Conservation (phyloP, 2,888 invertebrate species). For the Caenorhabditis wallacei region DNA sequence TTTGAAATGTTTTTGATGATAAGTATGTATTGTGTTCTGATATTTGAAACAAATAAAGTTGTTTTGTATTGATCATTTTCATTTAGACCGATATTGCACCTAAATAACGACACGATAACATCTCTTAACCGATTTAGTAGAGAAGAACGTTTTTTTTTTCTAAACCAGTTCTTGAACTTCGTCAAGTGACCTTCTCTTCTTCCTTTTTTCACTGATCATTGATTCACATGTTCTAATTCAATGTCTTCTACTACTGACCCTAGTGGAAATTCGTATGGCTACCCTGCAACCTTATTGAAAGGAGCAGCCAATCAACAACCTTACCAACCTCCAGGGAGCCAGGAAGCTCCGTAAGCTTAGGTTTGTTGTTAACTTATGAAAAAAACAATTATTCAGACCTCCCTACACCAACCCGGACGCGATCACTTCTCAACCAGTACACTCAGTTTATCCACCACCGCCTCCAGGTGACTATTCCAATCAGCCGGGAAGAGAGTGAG, state of each 20-base stretch:
- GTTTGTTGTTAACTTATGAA: background rate
- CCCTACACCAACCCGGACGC: background rate
- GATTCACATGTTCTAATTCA: background rate
- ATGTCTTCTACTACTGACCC: background rate
- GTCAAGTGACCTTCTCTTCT: background rate
- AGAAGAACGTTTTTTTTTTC: background rate
- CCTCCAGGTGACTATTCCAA: background rate
- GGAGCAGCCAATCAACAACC: background rate
- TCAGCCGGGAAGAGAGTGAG: background rate
- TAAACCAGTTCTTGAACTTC: too few species aligned
- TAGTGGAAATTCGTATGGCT: background rate
- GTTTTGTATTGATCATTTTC: too few species aligned
- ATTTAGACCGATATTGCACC: background rate
- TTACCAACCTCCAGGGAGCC: background rate
- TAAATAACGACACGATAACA: background rate
- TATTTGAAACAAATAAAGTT: too few species aligned
- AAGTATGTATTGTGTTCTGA: too few species aligned
- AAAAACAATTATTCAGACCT: background rate
- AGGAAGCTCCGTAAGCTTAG: background rate
- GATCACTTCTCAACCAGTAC: background rate
- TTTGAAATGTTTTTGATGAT: too few species aligned
- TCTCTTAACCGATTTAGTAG: too few species aligned
- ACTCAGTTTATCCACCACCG: background rate
- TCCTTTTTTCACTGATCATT: background rate
- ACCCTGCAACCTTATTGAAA: background rate